Conservation (phyloP, 2,797 vertebrate species). For the Dallia pectoralis region DNA sequence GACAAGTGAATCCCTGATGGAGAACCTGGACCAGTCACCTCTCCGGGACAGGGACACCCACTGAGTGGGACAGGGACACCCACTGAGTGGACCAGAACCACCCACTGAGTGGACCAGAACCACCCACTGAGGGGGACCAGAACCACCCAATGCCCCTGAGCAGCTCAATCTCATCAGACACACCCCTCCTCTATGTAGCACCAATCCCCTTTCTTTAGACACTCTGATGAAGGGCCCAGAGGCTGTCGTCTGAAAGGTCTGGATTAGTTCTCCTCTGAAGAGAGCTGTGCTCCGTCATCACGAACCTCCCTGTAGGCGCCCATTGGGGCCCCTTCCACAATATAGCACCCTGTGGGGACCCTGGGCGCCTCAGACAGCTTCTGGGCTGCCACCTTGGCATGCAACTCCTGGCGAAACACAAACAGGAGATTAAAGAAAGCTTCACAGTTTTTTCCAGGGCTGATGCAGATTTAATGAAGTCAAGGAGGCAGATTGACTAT, state of each 20-base stretch:
- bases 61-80: too few species aligned
- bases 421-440: constrained; percentile 36
- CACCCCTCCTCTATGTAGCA: constrained; percentile 47
- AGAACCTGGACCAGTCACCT: constrained; percentile 38
- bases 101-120: constrained; percentile 36
- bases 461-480: too few species aligned
- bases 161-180: constrained; percentile 45
- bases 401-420: constrained; percentile 81
- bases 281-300: constrained; percentile 78
- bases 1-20: constrained; percentile 39
- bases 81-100: too few species aligned
- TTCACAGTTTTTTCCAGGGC: constrained; percentile 32
- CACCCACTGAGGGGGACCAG: constrained; percentile 43
- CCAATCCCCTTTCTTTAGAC: constrained; percentile 54
- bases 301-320: constrained; percentile 84
- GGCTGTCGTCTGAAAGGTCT: constrained; percentile 52
- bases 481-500: too few species aligned
- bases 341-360: constrained; percentile 80
- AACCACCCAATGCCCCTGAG: constrained; percentile 32
- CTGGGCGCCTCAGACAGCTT: constrained; percentile 86
- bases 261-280: constrained; percentile 81
- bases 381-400: constrained; percentile 89
- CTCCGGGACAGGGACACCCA: constrained; percentile 39
- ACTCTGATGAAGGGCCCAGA: constrained; percentile 59
- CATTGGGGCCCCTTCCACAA: constrained; percentile 76